These are phyloP conservation scores for Labeo calbasu DNA, from an alignment of 2,797 vertebrate species.

Conservation along the genomic window DNA sequence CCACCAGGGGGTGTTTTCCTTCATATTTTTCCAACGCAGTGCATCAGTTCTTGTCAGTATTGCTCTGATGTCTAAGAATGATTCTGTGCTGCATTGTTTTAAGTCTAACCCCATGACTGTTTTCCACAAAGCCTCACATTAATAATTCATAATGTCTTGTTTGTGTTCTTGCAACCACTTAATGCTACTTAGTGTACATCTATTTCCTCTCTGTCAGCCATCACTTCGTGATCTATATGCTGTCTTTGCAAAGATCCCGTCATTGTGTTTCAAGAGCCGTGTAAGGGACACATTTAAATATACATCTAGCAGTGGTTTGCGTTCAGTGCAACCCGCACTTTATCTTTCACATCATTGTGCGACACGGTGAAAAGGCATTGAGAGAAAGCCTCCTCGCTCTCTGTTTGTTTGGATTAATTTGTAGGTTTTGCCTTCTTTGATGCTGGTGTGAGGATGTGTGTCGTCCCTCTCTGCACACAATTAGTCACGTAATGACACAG, in stretches of 20 bases:
- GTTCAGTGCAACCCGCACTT: conserved; percentile 13
- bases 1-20: conserved; percentile 27
- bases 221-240: background rate
- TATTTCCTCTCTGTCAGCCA: conserved; percentile 22
- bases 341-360: background rate
- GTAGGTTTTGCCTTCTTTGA: conserved; percentile 51
- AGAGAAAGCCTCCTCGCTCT: conserved; percentile 18
- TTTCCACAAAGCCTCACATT: conserved; percentile 17
- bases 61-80: conserved; percentile 1
- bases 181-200: conserved; percentile 34
- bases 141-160: conserved; percentile 48
- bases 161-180: conserved; percentile 49
- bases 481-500: conserved; percentile 53
- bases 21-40: background rate
- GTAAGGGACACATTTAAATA: conserved; percentile 25
- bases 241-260: conserved; percentile 1
- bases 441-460: conserved; percentile 36
- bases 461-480: conserved; percentile 27
- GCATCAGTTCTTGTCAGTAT: background rate
- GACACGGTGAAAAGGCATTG: background rate
- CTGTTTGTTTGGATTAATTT: conserved; percentile 60
- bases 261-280: background rate
- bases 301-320: conserved; percentile 11
- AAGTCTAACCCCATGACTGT: conserved; percentile 24
- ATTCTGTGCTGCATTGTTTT: conserved; percentile 15